Percentiles rank a stretch among this genome's conserved stretches.
Evolutionary conservation across 2,797 vertebrate species (phyloP).

Genomic region (Sebastes oblongus): DNA sequence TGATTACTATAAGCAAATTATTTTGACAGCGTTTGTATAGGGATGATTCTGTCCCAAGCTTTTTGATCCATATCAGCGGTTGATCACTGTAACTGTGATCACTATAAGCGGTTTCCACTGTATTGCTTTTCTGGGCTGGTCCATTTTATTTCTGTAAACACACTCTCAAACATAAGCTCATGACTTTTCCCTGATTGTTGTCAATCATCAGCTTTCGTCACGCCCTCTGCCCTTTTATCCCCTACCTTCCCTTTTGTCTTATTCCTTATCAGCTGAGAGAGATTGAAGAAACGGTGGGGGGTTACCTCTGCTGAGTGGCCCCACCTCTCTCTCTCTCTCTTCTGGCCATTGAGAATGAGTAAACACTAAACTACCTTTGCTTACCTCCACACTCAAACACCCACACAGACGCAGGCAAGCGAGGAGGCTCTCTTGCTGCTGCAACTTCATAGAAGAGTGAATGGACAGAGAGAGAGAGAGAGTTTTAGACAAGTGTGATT

Average conservation of each 20-base stretch:
- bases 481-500: slow-evolving; percentile 38
- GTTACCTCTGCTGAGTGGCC: slow-evolving; percentile 70
- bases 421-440: slow-evolving; percentile 40
- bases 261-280: slow-evolving; percentile 67
- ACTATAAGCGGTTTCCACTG: too few species aligned
- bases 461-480: slow-evolving; percentile 24
- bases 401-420: slow-evolving; percentile 36
- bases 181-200: slow-evolving; percentile 33
- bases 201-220: slow-evolving; percentile 54
- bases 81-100: too few species aligned
- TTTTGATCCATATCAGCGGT: too few species aligned
- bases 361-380: slow-evolving; percentile 81
- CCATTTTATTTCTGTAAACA: not conserved
- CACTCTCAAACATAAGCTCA: slow-evolving; percentile 12
- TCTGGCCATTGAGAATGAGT: slow-evolving; percentile 71
- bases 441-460: slow-evolving; percentile 33
- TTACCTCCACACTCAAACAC: slow-evolving; percentile 67
- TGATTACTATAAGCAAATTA: too few species aligned
- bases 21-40: too few species aligned
- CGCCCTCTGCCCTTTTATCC: slow-evolving; percentile 57
- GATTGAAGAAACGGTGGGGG: slow-evolving; percentile 47
- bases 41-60: too few species aligned
- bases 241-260: slow-evolving; percentile 49
- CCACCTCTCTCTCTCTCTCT: slow-evolving; percentile 67
- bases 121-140: not conserved